phyloP scores from a whole-genome alignment of 2,888 invertebrate species.

The Melolontha melolontha region DNA sequence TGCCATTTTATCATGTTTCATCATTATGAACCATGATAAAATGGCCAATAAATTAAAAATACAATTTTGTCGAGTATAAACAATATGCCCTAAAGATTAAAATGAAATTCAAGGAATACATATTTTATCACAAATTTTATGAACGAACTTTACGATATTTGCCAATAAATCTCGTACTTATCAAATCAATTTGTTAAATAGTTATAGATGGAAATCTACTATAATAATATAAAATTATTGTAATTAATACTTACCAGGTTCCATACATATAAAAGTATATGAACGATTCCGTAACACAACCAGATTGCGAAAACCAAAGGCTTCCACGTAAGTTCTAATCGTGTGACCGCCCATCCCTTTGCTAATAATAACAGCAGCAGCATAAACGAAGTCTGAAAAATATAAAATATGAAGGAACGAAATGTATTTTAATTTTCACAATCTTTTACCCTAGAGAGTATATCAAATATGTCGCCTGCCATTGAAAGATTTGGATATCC shows the following conservation, averaged over 20 bases:
- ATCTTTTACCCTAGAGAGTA: constrained; percentile 83
- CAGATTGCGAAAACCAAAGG: constrained; percentile 88
- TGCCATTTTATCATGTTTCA: too few species aligned
- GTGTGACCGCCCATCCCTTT: constrained; percentile 97
- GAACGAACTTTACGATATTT: too few species aligned
- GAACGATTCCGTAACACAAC: constrained; percentile 91
- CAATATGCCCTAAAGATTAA: too few species aligned
- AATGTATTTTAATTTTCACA: constrained; percentile 52
- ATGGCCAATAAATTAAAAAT: too few species aligned
- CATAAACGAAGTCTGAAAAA: constrained; percentile 90
- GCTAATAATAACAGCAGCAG: constrained; percentile 89
- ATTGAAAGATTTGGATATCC: constrained; percentile 86
- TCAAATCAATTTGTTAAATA: too few species aligned
- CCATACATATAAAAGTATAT: constrained; percentile 94
- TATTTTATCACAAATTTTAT: too few species aligned
- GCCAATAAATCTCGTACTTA: too few species aligned
- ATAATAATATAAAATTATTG: neutral
- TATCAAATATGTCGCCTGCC: constrained; percentile 92
- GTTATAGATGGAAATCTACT: too few species aligned
- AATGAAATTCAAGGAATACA: too few species aligned
- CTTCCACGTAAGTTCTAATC: constrained; percentile 89
- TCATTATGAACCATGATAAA: too few species aligned
- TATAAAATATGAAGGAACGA: constrained; percentile 36
- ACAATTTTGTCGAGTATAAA: too few species aligned
- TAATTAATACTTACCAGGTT: constrained; percentile 81